Base-by-base conservation (phyloP, 2,888 invertebrate species). In the Drosophila paramelanica region DNA sequence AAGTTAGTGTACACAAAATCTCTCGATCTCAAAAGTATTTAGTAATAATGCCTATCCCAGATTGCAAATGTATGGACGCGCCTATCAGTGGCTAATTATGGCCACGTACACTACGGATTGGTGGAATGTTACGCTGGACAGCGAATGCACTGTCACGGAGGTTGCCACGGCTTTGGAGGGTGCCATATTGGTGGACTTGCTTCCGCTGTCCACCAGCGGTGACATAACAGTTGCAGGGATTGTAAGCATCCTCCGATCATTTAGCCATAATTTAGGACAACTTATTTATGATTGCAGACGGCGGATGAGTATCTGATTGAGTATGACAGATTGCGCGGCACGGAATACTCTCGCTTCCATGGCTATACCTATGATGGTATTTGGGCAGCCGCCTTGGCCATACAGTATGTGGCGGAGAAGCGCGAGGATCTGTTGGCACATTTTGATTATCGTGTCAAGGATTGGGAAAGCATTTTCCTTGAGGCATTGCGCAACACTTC, bases 301-400 rank as follows among this genome's bases (percentile, higher is more conserved):
- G 96, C 98, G 0, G 95, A 96, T 79, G 97, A 98, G 91, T 98
- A 98, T 91, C 94, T 96, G 89, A 93, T 94, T 41, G 96, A 97
- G 91, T 98, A 98, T 92, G 96, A 98, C 88, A 94, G 96, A 33
- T 93, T 96, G 71, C 94, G 97, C 75, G 96, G 96, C 1, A 91
- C 93, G 1, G 97, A 98, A 89, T 98, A 97, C 93, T 98, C 98
- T 38, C 94, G 98, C 77, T 99, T 98, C 91, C 98, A 99, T 92
- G 99, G 98, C 2, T 99, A 99, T 92, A 98, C 99, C 10, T 99
- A 99, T 92, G 99, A 99, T 92, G 99, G 95, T 5, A 97, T 99
- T 77, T 99, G 99, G 99, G 97, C 98, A 0, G 97, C 99, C 78
- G 99, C 99, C 0, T 93, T 98, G 67, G 99, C 99, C 0, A 96